phyloP scores from a whole-genome alignment of 2,113 vertebrate genomes.

The Nothoprocta pentlandii region DNA sequence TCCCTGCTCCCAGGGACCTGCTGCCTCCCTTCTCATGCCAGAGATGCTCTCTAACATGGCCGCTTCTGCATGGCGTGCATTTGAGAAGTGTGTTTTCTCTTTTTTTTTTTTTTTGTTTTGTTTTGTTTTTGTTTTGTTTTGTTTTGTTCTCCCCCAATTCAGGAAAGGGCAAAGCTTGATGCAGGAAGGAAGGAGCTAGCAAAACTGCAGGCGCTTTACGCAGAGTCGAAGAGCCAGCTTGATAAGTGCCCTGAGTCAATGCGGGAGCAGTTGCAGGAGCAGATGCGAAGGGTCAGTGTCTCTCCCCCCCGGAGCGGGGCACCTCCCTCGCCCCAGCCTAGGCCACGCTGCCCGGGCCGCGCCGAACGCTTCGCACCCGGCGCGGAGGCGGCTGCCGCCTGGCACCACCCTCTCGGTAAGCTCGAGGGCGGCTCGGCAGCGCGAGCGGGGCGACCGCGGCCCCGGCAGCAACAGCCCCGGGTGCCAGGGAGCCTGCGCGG shows the following conservation, averaged over 20 bases:
- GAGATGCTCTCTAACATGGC: background rate
- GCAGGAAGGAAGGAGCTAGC: conserved; percentile 91
- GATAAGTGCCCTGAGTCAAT: conserved; percentile 97
- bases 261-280: conserved; percentile 94
- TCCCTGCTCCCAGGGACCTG: accelerated
- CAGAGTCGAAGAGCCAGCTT: conserved; percentile 94
- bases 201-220: conserved; percentile 89
- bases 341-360: conserved; percentile 37
- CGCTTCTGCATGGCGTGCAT: conserved; percentile 83
- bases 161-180: conserved; percentile 96
- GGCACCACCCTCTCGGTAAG: conserved; percentile 50
- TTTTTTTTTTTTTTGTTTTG: background rate
- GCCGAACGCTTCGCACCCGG: background rate
- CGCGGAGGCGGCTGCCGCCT: conserved; percentile 51
- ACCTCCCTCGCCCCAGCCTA: conserved; percentile 54
- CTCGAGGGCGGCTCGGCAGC: background rate
- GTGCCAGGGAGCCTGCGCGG: too few relatives aligned
- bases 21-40: background rate
- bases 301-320: conserved; percentile 67
- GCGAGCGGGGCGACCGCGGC: background rate
- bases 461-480: too few relatives aligned
- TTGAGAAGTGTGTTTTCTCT: conserved; percentile 86
- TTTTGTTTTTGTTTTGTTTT: conserved; percentile 41
- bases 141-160: conserved; percentile 76
- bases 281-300: conserved; percentile 96